These are phyloP conservation scores for Peribatodes rhomboidaria DNA, from an alignment of 2,888 invertebrate genomes.

Conservation along the genomic window DNA sequence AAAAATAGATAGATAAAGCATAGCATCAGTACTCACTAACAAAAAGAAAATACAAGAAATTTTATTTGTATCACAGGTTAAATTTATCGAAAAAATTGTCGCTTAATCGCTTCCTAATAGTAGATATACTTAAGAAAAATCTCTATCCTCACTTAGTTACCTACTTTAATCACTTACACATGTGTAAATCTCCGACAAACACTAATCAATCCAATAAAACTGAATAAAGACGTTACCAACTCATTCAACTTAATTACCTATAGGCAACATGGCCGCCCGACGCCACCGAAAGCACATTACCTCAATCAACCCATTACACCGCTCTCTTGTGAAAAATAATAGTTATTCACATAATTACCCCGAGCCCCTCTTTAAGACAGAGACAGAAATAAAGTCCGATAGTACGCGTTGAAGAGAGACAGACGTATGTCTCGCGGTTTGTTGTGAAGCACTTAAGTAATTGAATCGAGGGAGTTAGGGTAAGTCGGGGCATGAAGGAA, in stretches of 20 bases:
- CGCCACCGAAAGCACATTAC: constrained; percentile 72
- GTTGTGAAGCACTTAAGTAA: constrained; percentile 82
- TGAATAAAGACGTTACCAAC: constrained; percentile 52
- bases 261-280: constrained; percentile 57
- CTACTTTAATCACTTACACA: constrained; percentile 34
- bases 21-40: no score
- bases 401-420: constrained; percentile 63
- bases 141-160: not conserved
- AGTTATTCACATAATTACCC: constrained; percentile 83
- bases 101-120: no score
- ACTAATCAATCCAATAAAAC: constrained; percentile 47
- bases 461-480: constrained; percentile 78
- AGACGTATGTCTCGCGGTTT: constrained; percentile 60
- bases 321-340: constrained; percentile 82
- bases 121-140: no score
- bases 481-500: constrained; percentile 73
- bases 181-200: constrained; percentile 34
- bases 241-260: constrained; percentile 76
- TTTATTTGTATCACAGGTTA: no score
- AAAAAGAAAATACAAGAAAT: no score
- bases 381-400: constrained; percentile 50
- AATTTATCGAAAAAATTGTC: no score
- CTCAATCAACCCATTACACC: constrained; percentile 77
- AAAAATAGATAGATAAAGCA: no score
- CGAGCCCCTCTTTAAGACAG: constrained; percentile 64